Conservation (phyloP, 1,140 invertebrate species). For the Penaeus indicus region DNA sequence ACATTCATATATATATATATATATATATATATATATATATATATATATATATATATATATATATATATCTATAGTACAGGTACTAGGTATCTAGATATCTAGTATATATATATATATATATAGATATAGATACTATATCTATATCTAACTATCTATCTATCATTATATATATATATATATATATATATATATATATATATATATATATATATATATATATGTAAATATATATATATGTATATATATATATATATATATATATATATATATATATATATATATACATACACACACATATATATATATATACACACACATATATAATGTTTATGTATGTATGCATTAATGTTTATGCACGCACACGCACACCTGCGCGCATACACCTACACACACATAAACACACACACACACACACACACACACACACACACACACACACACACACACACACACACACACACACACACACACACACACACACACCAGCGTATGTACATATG, state of each 20-base stretch:
- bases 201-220: conserved; percentile 36
- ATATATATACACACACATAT: conserved; percentile 7
- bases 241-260: conserved; percentile 26
- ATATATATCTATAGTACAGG: background rate
- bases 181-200: conserved; percentile 39
- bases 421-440: background rate
- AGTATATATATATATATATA: conserved; percentile 2
- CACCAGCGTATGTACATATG: background rate
- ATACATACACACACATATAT: conserved; percentile 4
- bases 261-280: conserved; percentile 27
- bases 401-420: background rate
- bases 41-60: conserved; percentile 7
- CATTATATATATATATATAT: conserved; percentile 17
- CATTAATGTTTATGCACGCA: conserved; percentile 1
- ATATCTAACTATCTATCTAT: background rate
- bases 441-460: conserved; percentile 13
- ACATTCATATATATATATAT: too few species aligned
- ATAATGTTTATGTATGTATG: conserved; percentile 33
- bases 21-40: background rate
- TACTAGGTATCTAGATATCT: too few species aligned
- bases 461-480: background rate
- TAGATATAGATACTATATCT: background rate
- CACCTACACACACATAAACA: conserved; percentile 23
- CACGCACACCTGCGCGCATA: background rate
- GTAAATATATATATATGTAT: conserved; percentile 30